Base-by-base conservation (phyloP, 2,113 vertebrate species). In the Indicator maculatus region DNA sequence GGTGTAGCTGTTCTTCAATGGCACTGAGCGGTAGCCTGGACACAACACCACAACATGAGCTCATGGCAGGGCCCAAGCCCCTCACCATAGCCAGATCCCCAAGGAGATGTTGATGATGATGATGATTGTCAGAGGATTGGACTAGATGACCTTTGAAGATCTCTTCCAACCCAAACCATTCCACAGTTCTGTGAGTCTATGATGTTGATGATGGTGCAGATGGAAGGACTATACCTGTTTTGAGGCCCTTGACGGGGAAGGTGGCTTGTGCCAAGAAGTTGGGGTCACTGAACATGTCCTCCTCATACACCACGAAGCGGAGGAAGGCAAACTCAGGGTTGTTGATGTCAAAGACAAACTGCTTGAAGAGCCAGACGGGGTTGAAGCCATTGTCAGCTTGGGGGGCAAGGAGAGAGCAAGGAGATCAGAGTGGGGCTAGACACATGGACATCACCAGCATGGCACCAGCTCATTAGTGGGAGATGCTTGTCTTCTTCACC, bases 261-360 rank as follows among this genome's bases (percentile, higher is more conserved):
- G 98, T 98, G 5, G 98, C 98, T 95, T 99, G 98, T 9, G 98
- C 98, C 97, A 99, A 81, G 96, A 99, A 99, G 97, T 99, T 99
- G 17, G 98, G 98, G 83, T 99, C 98, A 2, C 98, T 98, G 98
- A 99, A 99, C 98, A 99, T 99, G 98, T 99, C 98, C 96, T 99
- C 98, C 92, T 99, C 98, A 0, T 98, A 98, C 41, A 98, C 98
- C 65, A 98, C 98, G 1, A 98, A 98, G 53, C 98, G 98, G 76
- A 99, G 97, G 79, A 99, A 98, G 89, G 98, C 96, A 2, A 98
- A 98, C 89, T 98, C 97, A 0, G 98, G 98, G 88, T 99, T 99
- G 92, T 98, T 98, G 94, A 99, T 97, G 93, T 99, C 98, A 0
- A 99, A 99, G 85, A 99, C 97, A 1, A 98, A 98, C 96, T 98